Conservation (phyloP, 2,113 vertebrate species). For the Hypanus sabinus region DNA sequence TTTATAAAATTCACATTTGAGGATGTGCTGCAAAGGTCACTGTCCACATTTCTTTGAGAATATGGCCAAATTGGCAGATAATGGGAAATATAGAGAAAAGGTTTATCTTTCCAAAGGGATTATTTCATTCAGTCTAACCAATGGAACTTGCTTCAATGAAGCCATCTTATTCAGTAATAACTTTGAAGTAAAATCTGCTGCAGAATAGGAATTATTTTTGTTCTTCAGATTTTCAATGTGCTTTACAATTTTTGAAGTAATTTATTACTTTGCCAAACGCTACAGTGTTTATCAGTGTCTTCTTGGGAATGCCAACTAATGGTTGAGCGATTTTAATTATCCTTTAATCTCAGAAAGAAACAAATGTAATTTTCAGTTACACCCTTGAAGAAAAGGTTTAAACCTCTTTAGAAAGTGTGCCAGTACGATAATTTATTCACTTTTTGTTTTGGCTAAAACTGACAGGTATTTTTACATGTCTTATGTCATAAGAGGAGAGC, state of each 20-base stretch:
- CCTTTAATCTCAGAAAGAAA: neutral
- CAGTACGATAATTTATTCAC: too few species aligned
- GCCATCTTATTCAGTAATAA: neutral
- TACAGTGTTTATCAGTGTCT: neutral
- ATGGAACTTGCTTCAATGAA: neutral
- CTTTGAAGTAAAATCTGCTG: neutral
- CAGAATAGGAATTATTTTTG: neutral
- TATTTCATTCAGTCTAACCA: neutral
- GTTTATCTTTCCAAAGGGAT: neutral
- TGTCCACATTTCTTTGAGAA: neutral
- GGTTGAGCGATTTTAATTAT: neutral
- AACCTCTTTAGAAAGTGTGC: neutral
- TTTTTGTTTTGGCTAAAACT: too few species aligned
- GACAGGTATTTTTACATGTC: too few species aligned
- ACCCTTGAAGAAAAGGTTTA: neutral
- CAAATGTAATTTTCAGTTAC: neutral
- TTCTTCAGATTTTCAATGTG: neutral
- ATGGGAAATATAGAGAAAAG: neutral
- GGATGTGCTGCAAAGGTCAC: neutral
- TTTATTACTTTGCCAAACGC: neutral
- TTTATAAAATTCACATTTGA: neutral
- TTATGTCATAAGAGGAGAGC: too few species aligned
- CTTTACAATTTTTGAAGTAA: neutral
- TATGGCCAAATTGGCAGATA: neutral
- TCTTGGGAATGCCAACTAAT: neutral